These are phyloP conservation scores for Dryocosmus kuriphilus DNA, from an alignment of 2,888 invertebrate genomes.

Conservation along the genomic window DNA sequence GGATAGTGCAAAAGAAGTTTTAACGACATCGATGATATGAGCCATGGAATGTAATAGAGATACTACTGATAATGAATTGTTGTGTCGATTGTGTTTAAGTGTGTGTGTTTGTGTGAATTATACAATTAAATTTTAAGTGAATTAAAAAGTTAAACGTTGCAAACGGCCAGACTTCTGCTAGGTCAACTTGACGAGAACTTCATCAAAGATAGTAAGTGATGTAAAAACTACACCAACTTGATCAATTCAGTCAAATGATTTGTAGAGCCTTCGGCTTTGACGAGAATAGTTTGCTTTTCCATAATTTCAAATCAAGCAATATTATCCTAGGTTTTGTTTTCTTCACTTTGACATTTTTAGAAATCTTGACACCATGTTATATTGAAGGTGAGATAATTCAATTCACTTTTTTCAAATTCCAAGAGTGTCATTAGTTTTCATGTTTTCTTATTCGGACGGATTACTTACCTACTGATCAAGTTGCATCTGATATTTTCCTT, in stretches of 20 bases:
- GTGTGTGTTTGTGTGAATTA: neutral
- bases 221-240: neutral
- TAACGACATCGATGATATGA: neutral
- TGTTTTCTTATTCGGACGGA: neutral
- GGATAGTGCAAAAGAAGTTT: neutral
- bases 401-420: no score
- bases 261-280: no score
- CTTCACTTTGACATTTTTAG: no score
- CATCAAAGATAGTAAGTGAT: neutral
- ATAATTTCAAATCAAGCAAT: no score
- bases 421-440: neutral
- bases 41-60: neutral
- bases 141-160: neutral
- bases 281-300: no score
- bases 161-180: neutral
- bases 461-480: neutral
- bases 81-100: neutral
- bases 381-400: no score
- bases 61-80: neutral
- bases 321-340: no score
- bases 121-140: neutral
- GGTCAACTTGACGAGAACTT: neutral
- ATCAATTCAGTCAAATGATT: neutral
- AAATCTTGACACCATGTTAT: no score
- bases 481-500: neutral